Conservation (phyloP, 2,113 vertebrate species). For the Anarhynchus alexandrinus region DNA sequence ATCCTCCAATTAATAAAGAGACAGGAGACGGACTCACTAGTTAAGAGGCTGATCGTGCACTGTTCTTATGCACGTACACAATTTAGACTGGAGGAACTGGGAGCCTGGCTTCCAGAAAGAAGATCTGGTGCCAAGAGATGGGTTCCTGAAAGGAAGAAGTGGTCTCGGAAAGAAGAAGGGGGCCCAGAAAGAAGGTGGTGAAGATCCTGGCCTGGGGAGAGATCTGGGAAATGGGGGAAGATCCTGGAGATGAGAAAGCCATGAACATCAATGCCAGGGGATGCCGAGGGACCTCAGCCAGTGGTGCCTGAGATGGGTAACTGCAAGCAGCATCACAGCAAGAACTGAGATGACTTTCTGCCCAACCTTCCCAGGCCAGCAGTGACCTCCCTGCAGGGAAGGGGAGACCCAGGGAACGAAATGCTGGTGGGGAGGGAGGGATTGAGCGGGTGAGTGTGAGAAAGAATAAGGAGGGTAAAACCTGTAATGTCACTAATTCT, state of each 20-base stretch:
- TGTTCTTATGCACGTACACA: background rate
- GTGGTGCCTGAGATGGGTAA: background rate
- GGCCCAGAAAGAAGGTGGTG: background rate
- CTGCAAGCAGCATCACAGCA: background rate
- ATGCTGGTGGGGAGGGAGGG: background rate
- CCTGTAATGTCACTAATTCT: background rate
- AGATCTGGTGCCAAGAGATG: background rate
- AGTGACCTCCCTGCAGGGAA: background rate
- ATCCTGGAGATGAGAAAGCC: background rate
- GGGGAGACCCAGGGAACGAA: background rate
- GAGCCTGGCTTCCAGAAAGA: background rate
- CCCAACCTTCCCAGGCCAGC: background rate
- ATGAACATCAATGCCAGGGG: background rate
- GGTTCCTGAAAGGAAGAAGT: background rate
- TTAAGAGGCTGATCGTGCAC: background rate
- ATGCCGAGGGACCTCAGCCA: background rate
- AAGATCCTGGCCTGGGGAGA: background rate
- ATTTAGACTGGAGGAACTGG: background rate
- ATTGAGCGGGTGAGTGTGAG: background rate
- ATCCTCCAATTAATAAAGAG: background rate
- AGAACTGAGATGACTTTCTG: fast-evolving
- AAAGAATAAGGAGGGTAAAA: background rate
- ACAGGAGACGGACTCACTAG: background rate
- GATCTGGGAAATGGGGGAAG: background rate
- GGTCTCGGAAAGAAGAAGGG: background rate